Conservation (phyloP, 1,140 invertebrate genomes). For the Pseudachorutes palmiensis region DNA sequence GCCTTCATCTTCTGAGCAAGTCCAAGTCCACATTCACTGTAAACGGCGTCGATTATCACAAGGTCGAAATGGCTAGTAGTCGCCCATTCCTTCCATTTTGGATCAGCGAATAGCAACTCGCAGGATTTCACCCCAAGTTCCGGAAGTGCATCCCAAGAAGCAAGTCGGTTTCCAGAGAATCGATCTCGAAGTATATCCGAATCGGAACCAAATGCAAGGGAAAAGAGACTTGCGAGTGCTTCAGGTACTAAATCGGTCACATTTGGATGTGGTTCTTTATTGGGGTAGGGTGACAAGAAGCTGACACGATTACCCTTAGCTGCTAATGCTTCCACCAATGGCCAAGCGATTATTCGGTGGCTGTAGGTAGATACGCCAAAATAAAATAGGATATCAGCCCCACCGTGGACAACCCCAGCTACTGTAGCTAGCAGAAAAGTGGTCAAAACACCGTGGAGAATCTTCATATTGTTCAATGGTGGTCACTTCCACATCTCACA, state of each 20-base stretch:
- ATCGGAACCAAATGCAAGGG: background rate
- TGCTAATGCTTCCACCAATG: conserved; percentile 8
- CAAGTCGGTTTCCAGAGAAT: background rate
- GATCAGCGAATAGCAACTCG: background rate
- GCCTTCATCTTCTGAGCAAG: conserved; percentile 26
- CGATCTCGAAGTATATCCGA: conserved; percentile 16
- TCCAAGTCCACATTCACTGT: conserved; percentile 33
- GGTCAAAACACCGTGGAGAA: too few relatives aligned
- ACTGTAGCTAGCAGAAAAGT: too few relatives aligned
- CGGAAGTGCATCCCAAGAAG: background rate
- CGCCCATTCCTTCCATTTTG: background rate
- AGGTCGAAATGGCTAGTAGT: conserved; percentile 26
- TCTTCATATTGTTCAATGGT: too few relatives aligned
- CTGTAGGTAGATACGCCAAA: conserved; percentile 27
- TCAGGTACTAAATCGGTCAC: conserved; percentile 15
- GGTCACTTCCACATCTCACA: too few relatives aligned
- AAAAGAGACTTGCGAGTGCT: conserved; percentile 11
- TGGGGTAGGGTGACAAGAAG: background rate
- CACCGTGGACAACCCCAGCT: too few relatives aligned
- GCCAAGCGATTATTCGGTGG: conserved; percentile 22
- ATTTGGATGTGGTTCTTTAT: conserved; percentile 21
- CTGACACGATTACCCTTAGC: conserved; percentile 21
- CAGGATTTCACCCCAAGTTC: background rate
- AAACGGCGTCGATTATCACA: conserved; percentile 34
- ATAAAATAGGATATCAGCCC: conserved; percentile 28